Base-by-base conservation (phyloP, 1,140 invertebrate genomes). In the Drosophila bipectinata region DNA sequence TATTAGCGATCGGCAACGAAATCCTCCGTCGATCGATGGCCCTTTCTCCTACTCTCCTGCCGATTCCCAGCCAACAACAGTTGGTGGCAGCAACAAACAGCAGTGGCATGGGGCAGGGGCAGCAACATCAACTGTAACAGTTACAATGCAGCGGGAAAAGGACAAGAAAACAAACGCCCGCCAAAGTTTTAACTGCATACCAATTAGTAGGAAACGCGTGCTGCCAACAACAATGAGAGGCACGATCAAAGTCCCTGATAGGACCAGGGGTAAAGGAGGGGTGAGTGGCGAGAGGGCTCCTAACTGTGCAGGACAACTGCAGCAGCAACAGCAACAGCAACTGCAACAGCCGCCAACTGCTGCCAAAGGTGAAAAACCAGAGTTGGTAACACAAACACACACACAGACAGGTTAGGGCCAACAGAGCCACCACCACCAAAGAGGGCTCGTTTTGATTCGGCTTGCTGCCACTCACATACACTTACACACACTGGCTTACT, bases 141-240 rank as follows among this genome's bases (percentile, higher is more conserved):
- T 79, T 84, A 83, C 76, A 83, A 49, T 66, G 64, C 64, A 51
- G 59, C 71, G 44, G 49, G 61, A 71, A 64, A 63, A 63, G 63
- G 72, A 79, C 67, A 77, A 73, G 58, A 69, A 82, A 78, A 73
- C 66, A 69, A 82, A 78, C 79, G 79, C 83, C 83, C 84, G 84
- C 84, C 77, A 84, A 89, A 80, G 34, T 37, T 75, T 72, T 64
- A 83, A 78, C 84, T 84, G 79, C 79, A 88, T 84, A 89, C 84
- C 84, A 89, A 89, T 89, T 89, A 89, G 84, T 89, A 78, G 84
- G 74, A 72, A 89, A 89, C 84, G 84, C 84, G 84, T 89, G 84
- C 84, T 89, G 82, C 77, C 56, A 74, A 72, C 83, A 75, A 61
- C 68, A 74, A 71, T 18, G 41, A 62, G 75, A 8, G 71, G 66